Evolutionary conservation across 2,888 invertebrate species (phyloP).

Genomic region (Cheilosia vernalis): DNA sequence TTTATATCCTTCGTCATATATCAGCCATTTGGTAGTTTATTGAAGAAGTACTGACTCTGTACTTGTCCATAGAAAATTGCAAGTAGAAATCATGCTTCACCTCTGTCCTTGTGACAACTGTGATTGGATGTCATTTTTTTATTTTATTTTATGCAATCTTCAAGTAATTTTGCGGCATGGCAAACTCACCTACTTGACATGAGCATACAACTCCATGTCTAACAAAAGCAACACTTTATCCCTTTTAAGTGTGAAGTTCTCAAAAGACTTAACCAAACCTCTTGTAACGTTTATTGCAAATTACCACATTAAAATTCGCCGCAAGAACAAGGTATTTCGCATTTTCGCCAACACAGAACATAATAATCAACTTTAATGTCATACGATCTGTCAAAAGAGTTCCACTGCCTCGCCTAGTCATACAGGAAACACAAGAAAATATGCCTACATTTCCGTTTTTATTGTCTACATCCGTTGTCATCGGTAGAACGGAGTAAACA

Average conservation of each 20-base stretch:
- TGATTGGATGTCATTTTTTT: no score
- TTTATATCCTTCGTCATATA: no score
- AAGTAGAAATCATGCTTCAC: no score
- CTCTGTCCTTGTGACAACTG: no score
- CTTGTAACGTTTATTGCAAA: neutral
- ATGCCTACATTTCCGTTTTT: conserved; percentile 33
- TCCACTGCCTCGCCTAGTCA: neutral
- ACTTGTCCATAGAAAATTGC: no score
- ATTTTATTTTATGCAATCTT: no score
- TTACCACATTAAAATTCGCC: neutral
- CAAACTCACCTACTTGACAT: no score
- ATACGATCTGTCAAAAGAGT: neutral
- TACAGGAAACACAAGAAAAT: neutral
- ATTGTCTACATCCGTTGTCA: conserved; percentile 19
- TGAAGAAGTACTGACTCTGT: no score
- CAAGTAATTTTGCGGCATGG: no score
- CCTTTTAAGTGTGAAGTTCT: neutral
- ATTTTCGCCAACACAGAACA: conserved; percentile 15
- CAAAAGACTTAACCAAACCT: neutral
- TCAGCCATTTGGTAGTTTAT: no score
- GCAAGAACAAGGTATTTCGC: neutral
- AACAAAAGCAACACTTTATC: neutral
- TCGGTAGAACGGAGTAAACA: neutral
- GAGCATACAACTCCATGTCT: no score
- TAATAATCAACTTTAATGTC: conserved; percentile 18